phyloP scores from a whole-genome alignment of 2,113 vertebrate species.

The Psittacula cyanocephala region DNA sequence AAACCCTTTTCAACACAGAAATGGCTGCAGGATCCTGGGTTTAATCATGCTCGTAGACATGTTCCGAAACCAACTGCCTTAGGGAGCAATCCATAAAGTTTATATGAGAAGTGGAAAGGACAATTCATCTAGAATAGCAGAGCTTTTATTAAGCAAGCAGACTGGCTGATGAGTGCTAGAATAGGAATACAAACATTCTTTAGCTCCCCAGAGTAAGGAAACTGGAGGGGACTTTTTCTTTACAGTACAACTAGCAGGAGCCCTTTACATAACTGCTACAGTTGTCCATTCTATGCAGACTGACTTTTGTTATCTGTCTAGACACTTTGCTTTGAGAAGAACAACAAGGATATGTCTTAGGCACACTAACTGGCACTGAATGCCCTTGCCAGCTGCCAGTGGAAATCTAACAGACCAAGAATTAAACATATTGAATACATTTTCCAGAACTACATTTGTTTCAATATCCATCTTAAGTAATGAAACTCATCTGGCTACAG shows the following conservation, averaged over 20 bases:
- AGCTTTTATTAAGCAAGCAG: background rate
- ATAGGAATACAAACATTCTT: background rate
- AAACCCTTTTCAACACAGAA: background rate
- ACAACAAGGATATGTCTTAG: background rate
- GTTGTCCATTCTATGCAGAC: background rate
- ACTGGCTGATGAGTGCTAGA: background rate
- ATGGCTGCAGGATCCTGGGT: background rate
- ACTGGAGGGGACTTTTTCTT: background rate
- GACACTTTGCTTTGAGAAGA: background rate
- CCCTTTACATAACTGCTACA: background rate
- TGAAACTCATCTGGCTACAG: background rate
- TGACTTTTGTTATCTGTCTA: background rate
- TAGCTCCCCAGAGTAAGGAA: background rate
- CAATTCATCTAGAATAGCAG: background rate
- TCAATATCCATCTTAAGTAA: background rate
- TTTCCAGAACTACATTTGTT: background rate
- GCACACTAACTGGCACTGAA: background rate
- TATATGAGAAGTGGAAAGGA: background rate
- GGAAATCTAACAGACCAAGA: background rate
- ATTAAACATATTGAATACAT: background rate
- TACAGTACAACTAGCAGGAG: background rate
- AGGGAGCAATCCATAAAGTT: background rate
- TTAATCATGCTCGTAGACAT: background rate
- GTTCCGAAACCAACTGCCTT: background rate
- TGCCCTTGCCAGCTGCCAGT: background rate